These are phyloP conservation scores for Phalacrocorax pelagicus DNA, from an alignment of 2,113 vertebrate species.

Conservation along the genomic window DNA sequence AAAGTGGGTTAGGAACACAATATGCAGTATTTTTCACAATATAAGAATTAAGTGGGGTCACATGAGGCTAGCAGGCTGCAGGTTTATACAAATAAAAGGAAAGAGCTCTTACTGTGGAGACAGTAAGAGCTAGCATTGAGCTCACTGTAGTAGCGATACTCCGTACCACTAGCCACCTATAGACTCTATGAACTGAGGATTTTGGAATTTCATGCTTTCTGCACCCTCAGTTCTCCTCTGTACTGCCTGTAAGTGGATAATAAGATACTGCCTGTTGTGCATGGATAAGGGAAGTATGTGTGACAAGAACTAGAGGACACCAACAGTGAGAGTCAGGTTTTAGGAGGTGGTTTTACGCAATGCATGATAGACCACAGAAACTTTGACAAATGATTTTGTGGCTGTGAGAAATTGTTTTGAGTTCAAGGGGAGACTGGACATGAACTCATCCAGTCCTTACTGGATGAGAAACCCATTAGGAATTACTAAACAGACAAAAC, in stretches of 20 bases:
- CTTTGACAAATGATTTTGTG: background rate
- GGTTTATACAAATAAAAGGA: background rate
- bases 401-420: background rate
- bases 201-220: background rate
- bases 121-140: background rate
- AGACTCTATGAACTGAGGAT: background rate
- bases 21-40: background rate
- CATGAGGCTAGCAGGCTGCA: background rate
- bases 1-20: background rate
- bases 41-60: background rate
- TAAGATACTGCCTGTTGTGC: background rate
- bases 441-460: background rate
- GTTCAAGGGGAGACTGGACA: background rate
- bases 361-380: background rate
- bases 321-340: background rate
- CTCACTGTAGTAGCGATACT: accelerated
- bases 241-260: background rate
- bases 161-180: background rate
- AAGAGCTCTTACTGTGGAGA: background rate
- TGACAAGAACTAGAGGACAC: background rate
- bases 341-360: background rate
- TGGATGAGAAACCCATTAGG: background rate
- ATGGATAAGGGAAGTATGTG: background rate
- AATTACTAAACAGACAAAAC: background rate
- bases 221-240: background rate